Conservation (phyloP, 2,113 vertebrate species). For the Conger conger region DNA sequence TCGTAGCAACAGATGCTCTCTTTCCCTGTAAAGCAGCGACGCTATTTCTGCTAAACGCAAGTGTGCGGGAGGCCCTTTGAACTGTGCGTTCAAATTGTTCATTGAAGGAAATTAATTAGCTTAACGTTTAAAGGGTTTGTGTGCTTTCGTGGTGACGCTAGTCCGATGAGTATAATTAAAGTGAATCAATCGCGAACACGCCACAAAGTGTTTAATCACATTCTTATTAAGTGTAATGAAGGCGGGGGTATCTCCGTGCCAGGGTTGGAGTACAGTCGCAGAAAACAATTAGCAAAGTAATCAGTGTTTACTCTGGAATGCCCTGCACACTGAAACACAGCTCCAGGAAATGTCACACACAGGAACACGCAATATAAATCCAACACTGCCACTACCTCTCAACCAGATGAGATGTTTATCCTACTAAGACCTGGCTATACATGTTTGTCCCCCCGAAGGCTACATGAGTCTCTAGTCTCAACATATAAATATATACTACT, state of each 20-base stretch:
- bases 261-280: slow-evolving; percentile 36
- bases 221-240: slow-evolving; percentile 32
- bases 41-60: neutral
- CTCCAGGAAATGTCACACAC: slow-evolving; percentile 20
- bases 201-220: slow-evolving; percentile 36
- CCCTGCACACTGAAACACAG: slow-evolving; percentile 33
- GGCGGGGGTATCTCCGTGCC: slow-evolving; percentile 31
- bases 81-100: slow-evolving; percentile 30
- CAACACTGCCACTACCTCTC: slow-evolving; percentile 4
- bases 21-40: neutral
- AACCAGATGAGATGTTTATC: too few relatives aligned
- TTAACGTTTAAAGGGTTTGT: neutral
- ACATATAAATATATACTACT: too few relatives aligned
- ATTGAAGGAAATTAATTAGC: slow-evolving; percentile 32
- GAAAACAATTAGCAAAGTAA: slow-evolving; percentile 55
- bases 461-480: too few relatives aligned
- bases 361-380: slow-evolving; percentile 43
- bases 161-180: slow-evolving; percentile 46
- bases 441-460: too few relatives aligned
- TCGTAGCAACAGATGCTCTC: neutral
- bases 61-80: neutral
- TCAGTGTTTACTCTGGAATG: slow-evolving; percentile 39
- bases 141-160: slow-evolving; percentile 28
- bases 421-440: too few relatives aligned
- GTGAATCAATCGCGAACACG: slow-evolving; percentile 46